Evolutionary conservation across 2,888 invertebrate species (phyloP).

Genomic region (Agapostemon virescens): DNA sequence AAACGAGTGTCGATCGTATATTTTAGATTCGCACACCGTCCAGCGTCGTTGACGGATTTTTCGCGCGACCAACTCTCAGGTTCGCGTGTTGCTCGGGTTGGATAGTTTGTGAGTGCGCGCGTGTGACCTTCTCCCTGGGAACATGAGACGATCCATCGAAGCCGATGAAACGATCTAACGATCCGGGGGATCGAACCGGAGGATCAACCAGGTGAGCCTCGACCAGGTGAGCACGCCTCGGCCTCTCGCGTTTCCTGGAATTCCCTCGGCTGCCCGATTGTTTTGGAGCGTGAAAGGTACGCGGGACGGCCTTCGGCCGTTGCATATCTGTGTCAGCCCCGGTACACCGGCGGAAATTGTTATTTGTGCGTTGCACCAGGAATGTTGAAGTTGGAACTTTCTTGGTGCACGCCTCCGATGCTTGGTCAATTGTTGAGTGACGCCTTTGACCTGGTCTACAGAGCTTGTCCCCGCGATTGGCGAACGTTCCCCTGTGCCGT

Average conservation of each 20-base stretch:
- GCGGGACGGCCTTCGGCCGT: conserved; percentile 48
- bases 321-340: conserved; percentile 45
- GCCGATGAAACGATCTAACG: neutral
- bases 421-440: conserved; percentile 21
- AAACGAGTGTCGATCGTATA: neutral
- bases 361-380: conserved; percentile 40
- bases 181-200: neutral
- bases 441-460: conserved; percentile 15
- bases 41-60: too few relatives aligned
- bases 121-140: conserved; percentile 7
- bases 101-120: neutral
- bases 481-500: neutral
- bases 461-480: neutral
- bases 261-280: conserved; percentile 44
- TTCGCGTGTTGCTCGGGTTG: neutral
- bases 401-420: conserved; percentile 24
- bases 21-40: neutral
- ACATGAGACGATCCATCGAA: conserved; percentile 20
- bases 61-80: neutral
- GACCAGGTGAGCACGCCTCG: conserved; percentile 38
- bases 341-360: conserved; percentile 45
- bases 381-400: conserved; percentile 41
- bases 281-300: conserved; percentile 60
- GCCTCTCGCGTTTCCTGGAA: conserved; percentile 32
- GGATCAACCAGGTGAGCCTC: conserved; percentile 16